phyloP scores from a whole-genome alignment of 2,888 invertebrate genomes.

The Nemotelus pantherinus region DNA sequence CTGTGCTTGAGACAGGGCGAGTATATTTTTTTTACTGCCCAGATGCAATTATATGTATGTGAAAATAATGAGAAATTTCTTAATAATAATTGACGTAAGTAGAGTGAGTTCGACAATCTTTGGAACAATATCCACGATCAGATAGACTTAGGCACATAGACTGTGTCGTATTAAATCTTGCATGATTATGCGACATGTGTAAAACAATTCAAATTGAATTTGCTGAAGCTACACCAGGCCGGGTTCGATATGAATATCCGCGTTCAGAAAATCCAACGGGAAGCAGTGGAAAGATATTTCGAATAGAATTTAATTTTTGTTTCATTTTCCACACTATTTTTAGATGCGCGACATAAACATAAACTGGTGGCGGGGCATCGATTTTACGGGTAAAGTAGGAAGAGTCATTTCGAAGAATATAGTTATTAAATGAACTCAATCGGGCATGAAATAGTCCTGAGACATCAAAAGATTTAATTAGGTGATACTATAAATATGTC shows the following conservation, averaged over 20 bases:
- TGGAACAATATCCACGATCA: background rate
- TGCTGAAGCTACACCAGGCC: background rate
- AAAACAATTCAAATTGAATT: no score
- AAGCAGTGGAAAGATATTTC: conserved; percentile 6
- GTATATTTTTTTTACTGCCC: conserved; percentile 4
- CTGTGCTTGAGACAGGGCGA: conserved; percentile 11
- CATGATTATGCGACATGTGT: no score
- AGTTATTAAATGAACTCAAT: background rate
- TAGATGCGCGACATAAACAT: background rate
- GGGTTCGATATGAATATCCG: background rate
- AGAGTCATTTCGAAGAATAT: background rate
- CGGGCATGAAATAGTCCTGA: conserved; percentile 6
- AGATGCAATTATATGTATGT: conserved; percentile 5
- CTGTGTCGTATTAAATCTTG: no score
- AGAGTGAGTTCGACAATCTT: conserved; percentile 22
- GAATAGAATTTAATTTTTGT: conserved; percentile 10
- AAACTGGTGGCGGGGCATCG: background rate
- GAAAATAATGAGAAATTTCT: background rate
- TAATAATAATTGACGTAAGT: conserved; percentile 43
- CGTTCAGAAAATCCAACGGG: conserved; percentile 5
- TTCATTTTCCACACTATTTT: background rate
- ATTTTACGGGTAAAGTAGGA: background rate
- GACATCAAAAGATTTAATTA: background rate
- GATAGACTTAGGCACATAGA: no score
- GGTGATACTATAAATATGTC: no score